phyloP scores from a whole-genome alignment of 2,797 vertebrate species.

The Columba guinea region DNA sequence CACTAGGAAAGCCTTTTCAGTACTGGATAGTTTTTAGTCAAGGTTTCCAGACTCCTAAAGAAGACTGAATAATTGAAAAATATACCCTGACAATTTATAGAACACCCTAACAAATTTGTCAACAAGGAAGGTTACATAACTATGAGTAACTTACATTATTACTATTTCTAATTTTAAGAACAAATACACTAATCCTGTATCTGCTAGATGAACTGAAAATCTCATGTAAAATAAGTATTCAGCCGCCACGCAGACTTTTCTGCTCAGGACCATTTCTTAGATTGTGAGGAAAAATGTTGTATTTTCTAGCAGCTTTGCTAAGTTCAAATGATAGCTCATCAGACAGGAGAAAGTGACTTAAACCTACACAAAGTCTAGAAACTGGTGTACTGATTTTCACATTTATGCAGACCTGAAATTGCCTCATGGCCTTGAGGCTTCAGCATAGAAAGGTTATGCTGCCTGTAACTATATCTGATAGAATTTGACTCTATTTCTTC shows the following conservation, averaged over 20 bases:
- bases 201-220: neutral
- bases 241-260: neutral
- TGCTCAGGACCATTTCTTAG: neutral
- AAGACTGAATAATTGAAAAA: neutral
- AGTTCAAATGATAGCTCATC: neutral
- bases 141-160: neutral
- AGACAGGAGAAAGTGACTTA: neutral
- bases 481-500: neutral
- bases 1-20: neutral
- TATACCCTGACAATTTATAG: neutral
- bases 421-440: neutral
- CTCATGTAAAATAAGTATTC: neutral
- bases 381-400: neutral
- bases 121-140: neutral
- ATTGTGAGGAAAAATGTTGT: neutral
- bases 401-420: neutral
- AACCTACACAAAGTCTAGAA: neutral
- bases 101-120: neutral
- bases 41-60: neutral
- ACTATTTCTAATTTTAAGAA: neutral
- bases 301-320: neutral
- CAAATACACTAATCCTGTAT: neutral
- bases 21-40: neutral
- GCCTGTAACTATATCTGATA: neutral
- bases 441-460: neutral